Conservation (phyloP, 1,140 invertebrate genomes). For the Macrotrachela quadricornifera region DNA sequence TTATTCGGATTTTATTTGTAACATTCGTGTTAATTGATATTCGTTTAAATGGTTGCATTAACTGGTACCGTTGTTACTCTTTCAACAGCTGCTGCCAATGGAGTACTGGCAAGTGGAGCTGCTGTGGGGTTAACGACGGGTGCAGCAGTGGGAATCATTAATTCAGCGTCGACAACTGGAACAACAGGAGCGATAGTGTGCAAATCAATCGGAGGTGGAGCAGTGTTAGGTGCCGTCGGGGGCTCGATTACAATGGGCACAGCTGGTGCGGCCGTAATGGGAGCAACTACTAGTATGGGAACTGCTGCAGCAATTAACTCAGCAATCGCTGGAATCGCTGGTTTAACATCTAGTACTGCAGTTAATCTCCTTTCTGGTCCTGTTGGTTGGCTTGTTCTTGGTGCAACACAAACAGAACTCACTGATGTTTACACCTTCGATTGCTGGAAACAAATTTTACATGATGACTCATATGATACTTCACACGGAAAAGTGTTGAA, state of each 20-base stretch:
- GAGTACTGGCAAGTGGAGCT: neutral
- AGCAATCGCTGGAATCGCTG: no score
- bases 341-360: no score
- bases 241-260: neutral
- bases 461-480: neutral
- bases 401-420: neutral
- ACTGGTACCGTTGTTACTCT: neutral
- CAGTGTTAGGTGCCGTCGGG: neutral
- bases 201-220: neutral
- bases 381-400: neutral
- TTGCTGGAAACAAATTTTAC: neutral
- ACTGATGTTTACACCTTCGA: neutral
- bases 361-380: neutral
- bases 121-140: neutral
- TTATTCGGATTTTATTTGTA: no score
- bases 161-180: neutral
- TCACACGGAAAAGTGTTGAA: neutral
- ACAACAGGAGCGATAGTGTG: neutral
- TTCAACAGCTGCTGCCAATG: neutral
- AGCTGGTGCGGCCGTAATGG: neutral
- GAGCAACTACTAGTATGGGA: no score
- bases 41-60: neutral
- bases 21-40: no score
- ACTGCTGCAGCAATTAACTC: no score
- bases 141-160: neutral